phyloP scores from a whole-genome alignment of 2,888 invertebrate species.

The Petrolisthes cinctipes region DNA sequence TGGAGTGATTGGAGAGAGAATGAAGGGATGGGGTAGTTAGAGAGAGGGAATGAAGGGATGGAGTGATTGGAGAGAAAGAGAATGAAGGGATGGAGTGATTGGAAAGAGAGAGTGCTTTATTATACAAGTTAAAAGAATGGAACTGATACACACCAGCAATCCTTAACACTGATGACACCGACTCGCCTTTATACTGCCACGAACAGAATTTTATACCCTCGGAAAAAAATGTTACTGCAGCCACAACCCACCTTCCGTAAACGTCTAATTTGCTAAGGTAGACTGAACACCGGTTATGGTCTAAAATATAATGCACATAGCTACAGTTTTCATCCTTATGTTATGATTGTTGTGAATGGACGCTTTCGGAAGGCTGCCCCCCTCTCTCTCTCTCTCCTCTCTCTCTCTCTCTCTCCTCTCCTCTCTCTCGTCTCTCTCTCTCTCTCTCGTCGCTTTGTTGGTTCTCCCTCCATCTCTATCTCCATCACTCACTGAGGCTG shows the following conservation, averaged over 20 bases:
- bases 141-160: no score
- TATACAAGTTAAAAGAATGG: no score
- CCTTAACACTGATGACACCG: no score
- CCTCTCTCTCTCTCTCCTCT: background rate
- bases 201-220: no score
- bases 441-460: background rate
- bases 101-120: no score
- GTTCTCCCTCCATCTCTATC: background rate
- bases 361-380: background rate
- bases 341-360: no score
- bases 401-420: constrained; percentile 4
- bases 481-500: background rate
- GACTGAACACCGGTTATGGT: background rate
- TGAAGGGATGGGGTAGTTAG: background rate
- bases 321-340: no score
- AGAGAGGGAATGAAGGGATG: background rate
- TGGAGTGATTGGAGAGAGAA: background rate
- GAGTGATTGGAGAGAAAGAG: background rate
- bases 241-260: no score
- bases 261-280: no score
- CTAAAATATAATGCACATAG: background rate
- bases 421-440: background rate
- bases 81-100: background rate
- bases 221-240: no score
- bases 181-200: no score